A percentile compares a stretch with the other conserved stretches of the same genome.
These are phyloP conservation scores for Manacus vitellinus DNA, from an alignment of 2,113 vertebrate species.

Conservation along the genomic window DNA sequence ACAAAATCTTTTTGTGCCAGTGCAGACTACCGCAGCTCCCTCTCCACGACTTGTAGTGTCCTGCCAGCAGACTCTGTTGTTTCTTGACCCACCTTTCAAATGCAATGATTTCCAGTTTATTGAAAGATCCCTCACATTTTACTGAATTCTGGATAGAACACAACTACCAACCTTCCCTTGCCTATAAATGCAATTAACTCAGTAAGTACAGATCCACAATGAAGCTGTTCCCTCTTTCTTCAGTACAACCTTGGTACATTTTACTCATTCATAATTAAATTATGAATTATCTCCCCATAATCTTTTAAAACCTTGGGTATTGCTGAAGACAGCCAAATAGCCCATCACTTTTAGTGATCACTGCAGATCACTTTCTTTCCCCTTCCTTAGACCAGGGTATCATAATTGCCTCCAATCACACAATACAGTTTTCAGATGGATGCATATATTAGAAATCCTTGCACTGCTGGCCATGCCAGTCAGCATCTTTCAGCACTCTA, in stretches of 20 bases:
- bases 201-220: background rate
- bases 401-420: background rate
- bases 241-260: background rate
- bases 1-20: background rate
- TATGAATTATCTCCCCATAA: background rate
- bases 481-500: background rate
- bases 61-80: background rate
- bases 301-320: background rate
- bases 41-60: background rate
- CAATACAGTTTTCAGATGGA: background rate
- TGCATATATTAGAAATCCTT: background rate
- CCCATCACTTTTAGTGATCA: background rate
- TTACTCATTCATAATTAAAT: background rate
- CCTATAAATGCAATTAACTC: background rate
- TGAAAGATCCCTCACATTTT: background rate
- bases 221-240: background rate
- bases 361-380: background rate
- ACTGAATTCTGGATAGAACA: background rate
- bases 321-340: constrained; percentile 21
- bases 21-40: background rate
- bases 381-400: background rate
- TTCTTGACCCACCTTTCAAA: background rate
- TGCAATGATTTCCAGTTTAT: background rate
- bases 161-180: background rate
- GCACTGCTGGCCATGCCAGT: background rate